Conservation (phyloP, 2,888 invertebrate species). For the Brenthis daphne region DNA sequence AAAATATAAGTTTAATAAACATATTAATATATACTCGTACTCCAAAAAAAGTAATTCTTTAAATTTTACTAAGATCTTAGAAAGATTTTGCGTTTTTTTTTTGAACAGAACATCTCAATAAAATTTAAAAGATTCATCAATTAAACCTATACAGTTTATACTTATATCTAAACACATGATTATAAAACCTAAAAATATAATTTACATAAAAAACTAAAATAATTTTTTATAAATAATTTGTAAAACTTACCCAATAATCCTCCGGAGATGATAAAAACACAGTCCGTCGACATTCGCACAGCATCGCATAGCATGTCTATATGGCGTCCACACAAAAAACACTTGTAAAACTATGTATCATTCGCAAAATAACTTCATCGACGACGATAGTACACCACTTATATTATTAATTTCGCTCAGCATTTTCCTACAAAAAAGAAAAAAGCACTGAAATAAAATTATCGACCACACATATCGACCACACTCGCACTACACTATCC, state of each 20-base stretch:
- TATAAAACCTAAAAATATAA: background rate
- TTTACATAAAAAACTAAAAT: slow-evolving; percentile 11
- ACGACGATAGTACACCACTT: slow-evolving; percentile 79
- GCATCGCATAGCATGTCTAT: slow-evolving; percentile 64
- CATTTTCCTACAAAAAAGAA: slow-evolving; percentile 81
- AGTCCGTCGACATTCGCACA: slow-evolving; percentile 50
- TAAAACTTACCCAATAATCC: slow-evolving; percentile 31
- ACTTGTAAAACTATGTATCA: slow-evolving; percentile 78
- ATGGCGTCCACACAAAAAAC: slow-evolving; percentile 71
- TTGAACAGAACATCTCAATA: too few relatives aligned
- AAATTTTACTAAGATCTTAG: too few relatives aligned
- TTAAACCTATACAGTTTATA: too few relatives aligned
- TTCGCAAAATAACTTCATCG: slow-evolving; percentile 81
- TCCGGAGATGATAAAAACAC: slow-evolving; percentile 15
- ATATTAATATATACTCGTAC: background rate
- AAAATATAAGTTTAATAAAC: too few relatives aligned
- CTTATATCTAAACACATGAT: background rate
- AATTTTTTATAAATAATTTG: background rate
- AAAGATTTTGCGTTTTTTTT: too few relatives aligned
- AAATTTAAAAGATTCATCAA: too few relatives aligned
- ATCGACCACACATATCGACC: slow-evolving; percentile 57
- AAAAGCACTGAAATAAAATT: slow-evolving; percentile 63
- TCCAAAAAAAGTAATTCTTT: slow-evolving; percentile 3
- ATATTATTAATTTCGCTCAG: slow-evolving; percentile 81
- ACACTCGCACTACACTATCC: slow-evolving; percentile 60